Percentiles rank a stretch among this genome's conserved stretches.
Evolutionary conservation across 2,888 invertebrate genomes (phyloP).

Genomic region (Troides aeacus): DNA sequence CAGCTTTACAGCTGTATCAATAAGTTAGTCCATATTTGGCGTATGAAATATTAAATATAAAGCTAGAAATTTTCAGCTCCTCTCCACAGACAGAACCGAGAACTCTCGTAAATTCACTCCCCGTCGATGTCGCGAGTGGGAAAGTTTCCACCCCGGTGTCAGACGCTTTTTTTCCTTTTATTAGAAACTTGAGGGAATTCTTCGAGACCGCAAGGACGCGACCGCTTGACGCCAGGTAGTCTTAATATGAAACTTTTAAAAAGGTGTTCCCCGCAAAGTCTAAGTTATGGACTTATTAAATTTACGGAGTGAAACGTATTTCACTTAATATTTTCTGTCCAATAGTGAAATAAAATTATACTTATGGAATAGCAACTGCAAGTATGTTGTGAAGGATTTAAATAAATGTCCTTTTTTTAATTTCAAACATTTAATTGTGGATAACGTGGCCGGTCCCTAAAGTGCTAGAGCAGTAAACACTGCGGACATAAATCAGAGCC

Average conservation of each 20-base stretch:
- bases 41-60: conserved; percentile 38
- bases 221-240: conserved; percentile 37
- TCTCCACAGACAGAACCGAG: conserved; percentile 35
- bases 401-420: too few relatives aligned
- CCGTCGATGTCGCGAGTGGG: conserved; percentile 59
- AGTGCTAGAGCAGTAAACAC: too few relatives aligned
- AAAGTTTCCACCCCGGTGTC: conserved; percentile 42
- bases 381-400: too few relatives aligned
- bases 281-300: conserved; percentile 25
- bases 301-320: conserved; percentile 19
- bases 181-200: conserved; percentile 38
- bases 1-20: conserved; percentile 23
- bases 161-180: conserved; percentile 29
- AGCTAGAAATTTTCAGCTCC: conserved; percentile 41
- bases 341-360: conserved; percentile 1
- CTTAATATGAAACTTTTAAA: conserved; percentile 43
- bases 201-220: conserved; percentile 35
- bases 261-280: conserved; percentile 29
- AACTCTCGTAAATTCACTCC: conserved; percentile 53
- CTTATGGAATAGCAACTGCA: not conserved
- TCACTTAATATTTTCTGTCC: conserved; percentile 15
- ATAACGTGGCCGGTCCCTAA: too few relatives aligned
- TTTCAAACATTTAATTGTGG: too few relatives aligned
- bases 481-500: not conserved
- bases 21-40: conserved; percentile 24